phyloP scores from a whole-genome alignment of 2,113 vertebrate species.

The Girardinichthys multiradiatus region DNA sequence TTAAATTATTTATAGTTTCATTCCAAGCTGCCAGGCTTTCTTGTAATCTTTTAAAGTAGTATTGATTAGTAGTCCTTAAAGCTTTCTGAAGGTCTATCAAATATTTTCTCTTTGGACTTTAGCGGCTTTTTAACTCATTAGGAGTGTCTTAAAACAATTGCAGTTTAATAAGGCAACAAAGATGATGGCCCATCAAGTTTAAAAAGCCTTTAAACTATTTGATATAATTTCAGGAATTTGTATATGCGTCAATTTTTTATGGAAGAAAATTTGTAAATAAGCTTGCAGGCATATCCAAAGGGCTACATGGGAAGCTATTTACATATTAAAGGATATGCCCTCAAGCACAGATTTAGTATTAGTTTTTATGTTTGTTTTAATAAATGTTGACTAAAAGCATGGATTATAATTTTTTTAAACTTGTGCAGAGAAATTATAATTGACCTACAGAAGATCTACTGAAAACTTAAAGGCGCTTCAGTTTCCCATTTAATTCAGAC shows the following conservation, averaged over 20 bases:
- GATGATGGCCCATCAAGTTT: background rate
- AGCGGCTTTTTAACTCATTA: no score
- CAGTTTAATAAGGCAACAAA: background rate
- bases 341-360: background rate
- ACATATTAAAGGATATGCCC: constrained; percentile 17
- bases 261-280: background rate
- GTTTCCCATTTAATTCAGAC: constrained; percentile 6
- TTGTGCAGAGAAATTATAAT: background rate
- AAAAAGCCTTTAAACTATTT: background rate
- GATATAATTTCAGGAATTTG: background rate
- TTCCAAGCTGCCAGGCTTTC: background rate
- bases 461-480: constrained; percentile 7
- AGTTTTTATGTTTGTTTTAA: background rate
- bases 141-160: background rate
- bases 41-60: background rate
- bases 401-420: constrained; percentile 4
- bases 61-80: background rate
- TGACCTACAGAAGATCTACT: constrained; percentile 3
- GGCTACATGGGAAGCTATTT: background rate
- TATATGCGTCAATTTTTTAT: background rate
- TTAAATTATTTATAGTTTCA: background rate
- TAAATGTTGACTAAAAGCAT: background rate
- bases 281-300: background rate
- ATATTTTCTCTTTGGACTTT: background rate
- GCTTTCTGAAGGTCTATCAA: no score